A percentile compares a stretch with the other conserved stretches of the same genome.
phyloP scores from a whole-genome alignment of 2,888 invertebrate genomes.

The Platycheirus rosarum region DNA sequence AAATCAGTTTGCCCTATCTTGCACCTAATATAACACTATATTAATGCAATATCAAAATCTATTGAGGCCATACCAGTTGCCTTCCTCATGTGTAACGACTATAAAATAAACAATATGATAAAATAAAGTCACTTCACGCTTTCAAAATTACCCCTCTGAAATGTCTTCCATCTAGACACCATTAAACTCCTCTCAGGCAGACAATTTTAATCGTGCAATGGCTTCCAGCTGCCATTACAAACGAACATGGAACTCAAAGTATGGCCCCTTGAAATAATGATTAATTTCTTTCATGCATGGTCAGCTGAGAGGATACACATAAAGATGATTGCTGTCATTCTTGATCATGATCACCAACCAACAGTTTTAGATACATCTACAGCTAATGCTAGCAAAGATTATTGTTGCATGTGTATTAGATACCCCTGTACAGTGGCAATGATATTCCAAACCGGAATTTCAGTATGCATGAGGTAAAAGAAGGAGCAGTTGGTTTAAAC shows the following conservation, averaged over 20 bases:
- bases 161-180: background rate
- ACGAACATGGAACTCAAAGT: conserved; percentile 3
- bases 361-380: background rate
- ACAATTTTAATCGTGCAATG: background rate
- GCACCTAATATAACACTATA: too few relatives aligned
- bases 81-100: too few relatives aligned
- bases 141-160: background rate
- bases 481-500: background rate
- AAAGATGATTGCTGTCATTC: conserved; percentile 18
- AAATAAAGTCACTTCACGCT: background rate
- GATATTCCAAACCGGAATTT: background rate
- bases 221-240: background rate
- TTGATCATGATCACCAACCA: conserved; percentile 3
- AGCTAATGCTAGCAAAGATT: background rate
- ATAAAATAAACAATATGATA: background rate
- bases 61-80: too few relatives aligned
- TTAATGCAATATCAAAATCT: too few relatives aligned
- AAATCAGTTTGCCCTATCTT: too few relatives aligned
- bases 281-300: conserved; percentile 7
- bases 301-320: background rate
- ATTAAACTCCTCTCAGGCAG: background rate
- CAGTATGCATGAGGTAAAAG: too few relatives aligned
- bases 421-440: background rate
- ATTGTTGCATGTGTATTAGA: background rate
- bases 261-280: conserved; percentile 21